Percentiles rank a stretch among this genome's conserved stretches.
Conservation (phyloP, 1,140 invertebrate species). For the Papilio polytes region DNA sequence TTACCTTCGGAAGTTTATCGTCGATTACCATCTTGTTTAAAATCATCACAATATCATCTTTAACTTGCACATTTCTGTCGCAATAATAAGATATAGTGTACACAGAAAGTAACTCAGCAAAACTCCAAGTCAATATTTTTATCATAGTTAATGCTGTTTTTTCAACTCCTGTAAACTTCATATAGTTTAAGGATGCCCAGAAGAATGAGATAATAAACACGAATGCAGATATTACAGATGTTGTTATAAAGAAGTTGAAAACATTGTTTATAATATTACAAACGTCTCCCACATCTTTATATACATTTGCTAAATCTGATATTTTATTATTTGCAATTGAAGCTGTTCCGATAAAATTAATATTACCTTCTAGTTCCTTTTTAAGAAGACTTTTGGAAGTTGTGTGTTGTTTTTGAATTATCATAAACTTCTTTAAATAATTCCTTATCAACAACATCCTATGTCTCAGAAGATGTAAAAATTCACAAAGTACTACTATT, state of each 20-base stretch:
- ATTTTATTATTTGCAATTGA: conserved; percentile 52
- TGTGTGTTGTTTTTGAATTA: conserved; percentile 46
- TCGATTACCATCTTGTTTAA: conserved; percentile 64
- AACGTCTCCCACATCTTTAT: conserved; percentile 52
- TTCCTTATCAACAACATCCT: conserved; percentile 52
- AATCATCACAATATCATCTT: conserved; percentile 51
- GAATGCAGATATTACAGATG: conserved; percentile 57
- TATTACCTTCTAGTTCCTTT: not conserved
- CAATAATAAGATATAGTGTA: conserved; percentile 55
- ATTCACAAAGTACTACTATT: conserved; percentile 51
- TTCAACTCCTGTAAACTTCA: conserved; percentile 17
- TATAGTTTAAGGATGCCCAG: conserved; percentile 56
- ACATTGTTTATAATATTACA: conserved; percentile 50
- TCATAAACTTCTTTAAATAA: conserved; percentile 49
- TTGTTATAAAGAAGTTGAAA: conserved; percentile 60
- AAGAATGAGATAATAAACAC: conserved; percentile 56
- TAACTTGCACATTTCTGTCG: conserved; percentile 51
- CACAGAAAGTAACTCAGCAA: conserved; percentile 50
- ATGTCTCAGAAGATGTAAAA: conserved; percentile 47
- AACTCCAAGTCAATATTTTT: conserved; percentile 51
- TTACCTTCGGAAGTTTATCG: conserved; percentile 50
- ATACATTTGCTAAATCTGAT: conserved; percentile 48
- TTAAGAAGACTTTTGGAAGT: conserved; percentile 36
- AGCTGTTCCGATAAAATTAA: conserved; percentile 52
- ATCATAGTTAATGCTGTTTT: conserved; percentile 42